phyloP scores from a whole-genome alignment of 2,113 vertebrate genomes.

The Ranitomeya imitator region DNA sequence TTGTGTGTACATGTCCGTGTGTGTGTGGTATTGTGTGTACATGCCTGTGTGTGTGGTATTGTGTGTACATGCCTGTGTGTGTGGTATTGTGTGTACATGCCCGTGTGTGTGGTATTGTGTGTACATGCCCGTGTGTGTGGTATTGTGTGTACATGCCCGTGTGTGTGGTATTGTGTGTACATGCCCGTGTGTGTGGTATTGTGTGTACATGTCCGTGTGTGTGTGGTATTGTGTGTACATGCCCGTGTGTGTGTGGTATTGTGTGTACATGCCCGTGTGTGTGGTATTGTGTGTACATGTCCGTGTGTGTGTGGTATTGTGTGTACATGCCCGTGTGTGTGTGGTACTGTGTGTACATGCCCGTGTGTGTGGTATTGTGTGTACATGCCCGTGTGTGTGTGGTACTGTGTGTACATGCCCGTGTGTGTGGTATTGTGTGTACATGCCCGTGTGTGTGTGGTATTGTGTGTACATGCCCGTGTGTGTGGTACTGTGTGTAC shows the following conservation, averaged over 20 bases:
- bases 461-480: neutral
- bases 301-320: too few species aligned
- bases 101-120: too few species aligned
- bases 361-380: neutral
- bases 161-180: neutral
- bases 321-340: too few species aligned
- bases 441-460: neutral
- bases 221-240: too few species aligned
- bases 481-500: too few species aligned
- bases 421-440: neutral
- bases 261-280: too few species aligned
- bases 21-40: neutral
- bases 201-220: too few species aligned
- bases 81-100: too few species aligned
- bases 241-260: too few species aligned
- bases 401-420: neutral
- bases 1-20: neutral
- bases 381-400: neutral
- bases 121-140: too few species aligned
- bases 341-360: neutral
- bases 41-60: neutral
- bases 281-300: too few species aligned
- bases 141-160: too few species aligned
- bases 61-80: neutral
- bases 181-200: neutral